A percentile compares a stretch with the other conserved stretches of the same genome.
Conservation (phyloP, 2,888 invertebrate genomes). For the Nasonovia ribisnigri region DNA sequence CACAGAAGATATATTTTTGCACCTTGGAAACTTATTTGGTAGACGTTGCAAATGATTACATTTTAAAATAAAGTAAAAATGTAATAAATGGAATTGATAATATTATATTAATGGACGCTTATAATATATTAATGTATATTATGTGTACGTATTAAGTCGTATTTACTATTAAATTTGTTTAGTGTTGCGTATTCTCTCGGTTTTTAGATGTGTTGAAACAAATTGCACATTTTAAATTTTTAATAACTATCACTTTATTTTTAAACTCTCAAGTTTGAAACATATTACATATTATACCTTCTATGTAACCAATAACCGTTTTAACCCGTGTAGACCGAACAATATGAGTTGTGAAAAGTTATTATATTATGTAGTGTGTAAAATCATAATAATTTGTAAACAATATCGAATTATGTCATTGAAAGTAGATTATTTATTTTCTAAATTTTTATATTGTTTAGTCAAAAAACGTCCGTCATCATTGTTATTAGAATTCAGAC, state of each 20-base stretch:
- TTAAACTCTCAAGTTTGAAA: neutral
- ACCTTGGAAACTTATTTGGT: neutral
- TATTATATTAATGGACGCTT: neutral
- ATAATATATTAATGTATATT: neutral
- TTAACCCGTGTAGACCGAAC: neutral
- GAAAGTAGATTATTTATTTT: constrained; percentile 47
- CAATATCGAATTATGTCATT: constrained; percentile 35
- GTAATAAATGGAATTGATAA: neutral
- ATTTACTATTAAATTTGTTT: neutral
- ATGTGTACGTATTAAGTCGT: too few relatives aligned
- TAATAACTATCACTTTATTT: neutral
- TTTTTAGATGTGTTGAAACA: neutral
- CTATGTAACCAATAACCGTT: neutral
- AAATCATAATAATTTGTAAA: neutral
- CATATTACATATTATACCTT: neutral
- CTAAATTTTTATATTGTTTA: constrained; percentile 20
- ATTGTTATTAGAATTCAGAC: neutral
- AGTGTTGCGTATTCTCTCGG: neutral
- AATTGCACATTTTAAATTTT: neutral
- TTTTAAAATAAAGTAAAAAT: neutral
- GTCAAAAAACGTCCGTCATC: constrained; percentile 33
- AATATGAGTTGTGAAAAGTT: neutral
- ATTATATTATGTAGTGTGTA: neutral
- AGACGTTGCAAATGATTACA: neutral
- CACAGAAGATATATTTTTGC: neutral